A percentile compares a stretch with the other conserved stretches of the same genome.
Evolutionary conservation across 1,140 invertebrate species (phyloP).

Genomic region (Uloborus diversus): DNA sequence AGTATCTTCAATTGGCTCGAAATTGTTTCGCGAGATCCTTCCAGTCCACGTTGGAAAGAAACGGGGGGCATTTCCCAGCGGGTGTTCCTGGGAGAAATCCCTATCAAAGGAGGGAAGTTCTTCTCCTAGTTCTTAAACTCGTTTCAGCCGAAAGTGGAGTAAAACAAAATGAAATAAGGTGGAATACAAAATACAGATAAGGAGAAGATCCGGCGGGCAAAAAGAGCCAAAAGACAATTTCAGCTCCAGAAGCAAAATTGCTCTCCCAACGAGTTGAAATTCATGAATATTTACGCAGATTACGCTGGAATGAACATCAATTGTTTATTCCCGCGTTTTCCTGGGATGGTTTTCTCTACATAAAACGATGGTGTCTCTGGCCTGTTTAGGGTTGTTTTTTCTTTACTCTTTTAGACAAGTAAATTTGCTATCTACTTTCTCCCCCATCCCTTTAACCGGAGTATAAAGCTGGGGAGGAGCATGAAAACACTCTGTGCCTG

Average conservation of each 20-base stretch:
- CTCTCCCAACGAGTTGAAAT: slow-evolving; percentile 38
- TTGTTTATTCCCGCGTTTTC: slow-evolving; percentile 48
- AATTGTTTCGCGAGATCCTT: slow-evolving; percentile 42
- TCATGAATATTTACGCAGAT: slow-evolving; percentile 54
- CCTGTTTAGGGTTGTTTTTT: slow-evolving; percentile 7
- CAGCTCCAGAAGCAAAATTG: slow-evolving; percentile 39
- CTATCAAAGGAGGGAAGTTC: slow-evolving; percentile 23
- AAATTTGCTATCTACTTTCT: slow-evolving; percentile 22
- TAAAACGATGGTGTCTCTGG: background rate
- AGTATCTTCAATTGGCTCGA: slow-evolving; percentile 51
- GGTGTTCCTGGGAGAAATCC: slow-evolving; percentile 16
- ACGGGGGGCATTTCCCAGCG: slow-evolving; percentile 29
- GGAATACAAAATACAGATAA: background rate
- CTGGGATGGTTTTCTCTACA: background rate
- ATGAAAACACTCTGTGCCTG: background rate
- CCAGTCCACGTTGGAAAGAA: slow-evolving; percentile 2
- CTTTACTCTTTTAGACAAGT: background rate
- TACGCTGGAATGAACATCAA: slow-evolving; percentile 52
- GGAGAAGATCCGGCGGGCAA: slow-evolving; percentile 5
- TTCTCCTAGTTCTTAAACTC: slow-evolving; percentile 34
- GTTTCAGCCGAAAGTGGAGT: slow-evolving; percentile 12
- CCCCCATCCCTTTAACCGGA: slow-evolving; percentile 1
- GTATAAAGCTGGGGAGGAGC: slow-evolving; percentile 4
- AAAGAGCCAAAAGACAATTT: slow-evolving; percentile 48
- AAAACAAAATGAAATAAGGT: slow-evolving; percentile 43